Evolutionary conservation across 2,113 vertebrate genomes (phyloP).

Genomic region (Petrocephalus microphthalmus): DNA sequence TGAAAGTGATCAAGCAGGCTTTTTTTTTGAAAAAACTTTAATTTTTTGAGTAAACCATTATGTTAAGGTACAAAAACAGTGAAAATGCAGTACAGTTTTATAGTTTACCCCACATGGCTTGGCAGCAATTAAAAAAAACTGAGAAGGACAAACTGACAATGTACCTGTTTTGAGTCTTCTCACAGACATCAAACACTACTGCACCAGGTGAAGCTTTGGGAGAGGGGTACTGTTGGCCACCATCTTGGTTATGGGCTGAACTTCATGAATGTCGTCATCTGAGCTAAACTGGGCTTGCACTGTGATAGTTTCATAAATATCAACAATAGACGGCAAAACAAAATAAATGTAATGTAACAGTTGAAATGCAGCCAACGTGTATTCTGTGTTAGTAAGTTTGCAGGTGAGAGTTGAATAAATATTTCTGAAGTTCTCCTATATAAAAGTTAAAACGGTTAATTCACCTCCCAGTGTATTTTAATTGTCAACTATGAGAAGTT

Average conservation of each 20-base stretch:
- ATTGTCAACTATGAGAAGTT: background rate
- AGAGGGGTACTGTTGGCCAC: background rate
- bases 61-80: conserved; percentile 17
- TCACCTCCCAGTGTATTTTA: background rate
- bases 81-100: background rate
- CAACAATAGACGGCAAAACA: background rate
- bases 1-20: background rate
- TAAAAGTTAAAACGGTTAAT: background rate
- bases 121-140: background rate
- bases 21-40: conserved; percentile 2
- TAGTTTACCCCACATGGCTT: background rate
- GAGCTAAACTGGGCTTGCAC: background rate
- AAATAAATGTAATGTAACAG: background rate
- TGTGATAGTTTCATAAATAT: background rate
- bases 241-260: background rate
- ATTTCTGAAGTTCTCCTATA: background rate
- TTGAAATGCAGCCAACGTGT: background rate
- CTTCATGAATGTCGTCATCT: background rate
- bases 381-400: background rate
- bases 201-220: background rate
- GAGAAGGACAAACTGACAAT: background rate
- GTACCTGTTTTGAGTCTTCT: background rate
- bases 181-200: background rate
- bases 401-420: conserved; percentile 1
- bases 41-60: background rate